These are phyloP conservation scores for Liparis tanakae DNA, from an alignment of 2,797 vertebrate genomes.

Conservation along the genomic window DNA sequence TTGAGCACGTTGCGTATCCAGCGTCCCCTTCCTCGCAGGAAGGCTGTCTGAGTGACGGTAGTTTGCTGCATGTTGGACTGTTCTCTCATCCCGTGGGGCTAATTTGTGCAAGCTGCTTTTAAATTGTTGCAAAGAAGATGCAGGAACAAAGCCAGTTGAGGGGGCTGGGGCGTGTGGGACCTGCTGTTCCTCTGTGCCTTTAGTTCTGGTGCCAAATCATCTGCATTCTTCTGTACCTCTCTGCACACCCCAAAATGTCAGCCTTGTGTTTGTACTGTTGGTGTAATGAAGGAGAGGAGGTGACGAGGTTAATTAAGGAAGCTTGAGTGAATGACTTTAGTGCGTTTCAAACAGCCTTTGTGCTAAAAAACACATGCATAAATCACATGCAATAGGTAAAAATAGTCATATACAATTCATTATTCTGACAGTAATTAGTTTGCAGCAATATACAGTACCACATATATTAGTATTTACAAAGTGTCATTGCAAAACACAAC, in stretches of 20 bases:
- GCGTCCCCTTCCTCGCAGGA: conserved; percentile 56
- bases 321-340: conserved; percentile 10
- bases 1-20: conserved; percentile 53
- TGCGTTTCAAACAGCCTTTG: background rate
- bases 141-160: conserved; percentile 75
- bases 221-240: conserved; percentile 63
- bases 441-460: background rate
- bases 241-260: conserved; percentile 28
- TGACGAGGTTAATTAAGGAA: conserved; percentile 46
- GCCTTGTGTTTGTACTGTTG: conserved; percentile 26
- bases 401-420: background rate
- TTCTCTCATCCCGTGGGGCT: conserved; percentile 76
- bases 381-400: background rate
- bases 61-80: conserved; percentile 67
- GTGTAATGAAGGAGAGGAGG: conserved; percentile 32
- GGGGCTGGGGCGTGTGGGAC: conserved; percentile 62
- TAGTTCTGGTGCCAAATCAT: conserved; percentile 67
- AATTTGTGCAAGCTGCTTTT: conserved; percentile 81
- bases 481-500: background rate
- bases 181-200: conserved; percentile 68
- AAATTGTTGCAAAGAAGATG: conserved; percentile 78
- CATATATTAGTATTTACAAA: conserved; percentile 5
- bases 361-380: background rate
- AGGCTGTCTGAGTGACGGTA: conserved; percentile 68
- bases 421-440: too few species aligned